A percentile compares a stretch with the other conserved stretches of the same genome.
Conservation (phyloP, 2,113 vertebrate genomes). For the Nicator chloris region DNA sequence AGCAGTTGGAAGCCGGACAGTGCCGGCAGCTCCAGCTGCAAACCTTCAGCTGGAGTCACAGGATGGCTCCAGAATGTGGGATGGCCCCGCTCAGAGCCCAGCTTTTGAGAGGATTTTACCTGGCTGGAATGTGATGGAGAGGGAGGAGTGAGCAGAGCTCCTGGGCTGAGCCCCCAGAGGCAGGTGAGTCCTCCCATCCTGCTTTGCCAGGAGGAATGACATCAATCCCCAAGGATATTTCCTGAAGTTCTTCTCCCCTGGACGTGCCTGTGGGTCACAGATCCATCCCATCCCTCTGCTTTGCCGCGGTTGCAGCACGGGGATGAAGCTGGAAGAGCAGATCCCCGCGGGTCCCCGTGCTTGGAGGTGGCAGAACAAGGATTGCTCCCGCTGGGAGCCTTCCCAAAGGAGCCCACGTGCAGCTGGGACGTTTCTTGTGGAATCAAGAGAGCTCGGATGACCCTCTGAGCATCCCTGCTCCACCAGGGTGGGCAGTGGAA, state of each 20-base stretch:
- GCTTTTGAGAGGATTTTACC: not conserved
- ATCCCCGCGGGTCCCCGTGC: rapidly evolving
- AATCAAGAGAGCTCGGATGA: rapidly evolving
- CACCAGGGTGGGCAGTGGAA: not conserved
- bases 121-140: not conserved
- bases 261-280: not conserved
- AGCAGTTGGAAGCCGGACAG: not conserved
- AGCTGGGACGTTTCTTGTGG: not conserved
- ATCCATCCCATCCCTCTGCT: rapidly evolving
- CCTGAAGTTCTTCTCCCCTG: rapidly evolving
- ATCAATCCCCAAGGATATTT: rapidly evolving
- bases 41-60: not conserved
- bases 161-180: not conserved
- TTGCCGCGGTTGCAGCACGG: not conserved
- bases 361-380: not conserved
- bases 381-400: rapidly evolving
- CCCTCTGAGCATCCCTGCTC: not conserved
- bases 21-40: not conserved
- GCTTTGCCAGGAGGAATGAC: not conserved
- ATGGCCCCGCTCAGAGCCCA: not conserved
- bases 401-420: not conserved
- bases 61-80: rapidly evolving
- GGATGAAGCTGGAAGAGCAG: not conserved
- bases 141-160: not conserved
- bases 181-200: not conserved